Percentiles rank a stretch among this genome's conserved stretches.
Evolutionary conservation across 2,797 vertebrate genomes (phyloP).

Genomic region (Anisognathus igniventris): DNA sequence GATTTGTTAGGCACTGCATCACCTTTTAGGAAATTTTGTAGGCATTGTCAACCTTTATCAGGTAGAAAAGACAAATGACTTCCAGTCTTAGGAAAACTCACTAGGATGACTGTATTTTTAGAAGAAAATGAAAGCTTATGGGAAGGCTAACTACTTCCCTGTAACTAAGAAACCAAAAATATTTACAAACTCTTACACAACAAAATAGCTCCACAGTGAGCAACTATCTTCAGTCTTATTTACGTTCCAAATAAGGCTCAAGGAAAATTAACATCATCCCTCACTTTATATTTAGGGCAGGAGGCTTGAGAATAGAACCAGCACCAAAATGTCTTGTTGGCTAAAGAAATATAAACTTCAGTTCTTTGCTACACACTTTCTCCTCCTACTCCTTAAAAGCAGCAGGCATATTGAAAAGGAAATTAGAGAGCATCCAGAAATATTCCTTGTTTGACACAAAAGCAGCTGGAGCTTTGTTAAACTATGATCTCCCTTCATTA

Average conservation of each 20-base stretch:
- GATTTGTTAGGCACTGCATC: background rate
- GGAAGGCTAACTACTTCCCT: background rate
- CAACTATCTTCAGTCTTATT: background rate
- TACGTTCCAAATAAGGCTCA: background rate
- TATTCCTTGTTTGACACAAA: background rate
- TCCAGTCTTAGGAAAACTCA: background rate
- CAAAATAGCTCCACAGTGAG: background rate
- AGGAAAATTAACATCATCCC: background rate
- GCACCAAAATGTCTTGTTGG: background rate
- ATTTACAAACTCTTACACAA: conserved; percentile 2
- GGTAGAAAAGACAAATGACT: background rate
- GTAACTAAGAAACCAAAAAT: conserved; percentile 25
- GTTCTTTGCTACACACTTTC: background rate
- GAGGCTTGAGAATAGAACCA: background rate
- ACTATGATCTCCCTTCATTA: background rate
- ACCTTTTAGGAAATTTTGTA: background rate
- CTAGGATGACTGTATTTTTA: background rate
- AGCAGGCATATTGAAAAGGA: background rate
- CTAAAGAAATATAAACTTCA: background rate
- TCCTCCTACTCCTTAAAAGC: background rate
- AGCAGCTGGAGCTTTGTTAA: background rate
- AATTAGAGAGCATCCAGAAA: background rate
- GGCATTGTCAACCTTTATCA: background rate
- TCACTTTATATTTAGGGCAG: background rate
- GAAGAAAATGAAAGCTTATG: background rate